Percentiles rank a stretch among this genome's conserved stretches.
These are phyloP conservation scores for Bagarius yarrelli DNA, from an alignment of 2,113 vertebrate genomes.

Conservation along the genomic window DNA sequence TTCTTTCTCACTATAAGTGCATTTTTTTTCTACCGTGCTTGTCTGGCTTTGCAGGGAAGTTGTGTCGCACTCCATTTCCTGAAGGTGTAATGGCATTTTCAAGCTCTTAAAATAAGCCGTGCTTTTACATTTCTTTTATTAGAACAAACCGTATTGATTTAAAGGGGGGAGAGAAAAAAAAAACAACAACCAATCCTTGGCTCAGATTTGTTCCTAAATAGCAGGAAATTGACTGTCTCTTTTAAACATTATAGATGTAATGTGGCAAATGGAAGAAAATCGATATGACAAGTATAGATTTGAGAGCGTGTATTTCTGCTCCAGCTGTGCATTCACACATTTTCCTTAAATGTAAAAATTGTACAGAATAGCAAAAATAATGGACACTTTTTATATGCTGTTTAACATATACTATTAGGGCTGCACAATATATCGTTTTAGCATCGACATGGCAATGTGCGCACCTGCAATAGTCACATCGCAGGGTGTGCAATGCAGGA, in stretches of 20 bases:
- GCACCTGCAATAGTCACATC: no score
- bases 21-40: background rate
- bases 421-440: no score
- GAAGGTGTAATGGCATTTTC: slow-evolving; percentile 6
- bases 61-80: background rate
- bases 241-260: slow-evolving; percentile 27
- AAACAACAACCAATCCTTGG: background rate
- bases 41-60: background rate
- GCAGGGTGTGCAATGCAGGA: no score
- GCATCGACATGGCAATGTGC: no score
- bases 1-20: background rate
- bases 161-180: background rate
- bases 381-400: no score
- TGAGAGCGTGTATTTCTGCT: background rate
- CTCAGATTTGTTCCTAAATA: slow-evolving; percentile 15
- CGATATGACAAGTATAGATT: slow-evolving; percentile 21
- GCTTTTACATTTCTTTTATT: slow-evolving; percentile 16
- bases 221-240: slow-evolving; percentile 19
- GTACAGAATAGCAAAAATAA: no score
- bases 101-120: background rate
- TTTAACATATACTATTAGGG: no score
- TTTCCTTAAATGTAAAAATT: background rate
- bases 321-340: background rate
- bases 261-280: slow-evolving; percentile 24
- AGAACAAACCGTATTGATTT: slow-evolving; percentile 1